Percentiles rank a stretch among this genome's conserved stretches.
These are phyloP conservation scores for Drosophila subquinaria DNA, from an alignment of 2,888 invertebrate species.

Conservation along the genomic window DNA sequence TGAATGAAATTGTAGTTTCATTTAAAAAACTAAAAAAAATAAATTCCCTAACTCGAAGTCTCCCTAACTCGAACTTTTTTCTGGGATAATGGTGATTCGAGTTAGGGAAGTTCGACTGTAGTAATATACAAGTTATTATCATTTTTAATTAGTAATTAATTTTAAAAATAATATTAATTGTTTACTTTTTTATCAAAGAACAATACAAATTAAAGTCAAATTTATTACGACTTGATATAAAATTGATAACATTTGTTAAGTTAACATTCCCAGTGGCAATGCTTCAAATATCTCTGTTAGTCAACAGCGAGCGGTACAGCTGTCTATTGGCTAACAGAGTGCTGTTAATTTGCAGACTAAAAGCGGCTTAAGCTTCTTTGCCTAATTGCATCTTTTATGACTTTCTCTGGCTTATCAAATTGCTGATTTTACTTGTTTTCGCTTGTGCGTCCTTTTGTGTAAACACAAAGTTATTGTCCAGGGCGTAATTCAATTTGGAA, in stretches of 20 bases:
- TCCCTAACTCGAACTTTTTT: no score
- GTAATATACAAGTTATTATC: background rate
- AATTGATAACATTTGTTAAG: no score
- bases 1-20: no score
- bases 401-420: constrained; percentile 39
- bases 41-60: no score
- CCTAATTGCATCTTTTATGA: constrained; percentile 46
- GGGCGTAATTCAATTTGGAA: background rate
- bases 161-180: no score
- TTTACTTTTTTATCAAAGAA: no score
- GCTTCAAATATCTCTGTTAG: background rate
- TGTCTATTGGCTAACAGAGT: constrained; percentile 1
- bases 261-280: no score
- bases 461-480: constrained; percentile 27
- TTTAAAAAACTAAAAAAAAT: no score
- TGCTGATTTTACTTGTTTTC: constrained; percentile 55
- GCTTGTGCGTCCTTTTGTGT: constrained; percentile 14
- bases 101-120: background rate
- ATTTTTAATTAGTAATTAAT: no score
- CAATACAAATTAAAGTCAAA: no score
- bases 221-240: no score
- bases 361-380: constrained; percentile 41
- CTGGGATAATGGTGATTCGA: no score
- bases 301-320: constrained; percentile 11
- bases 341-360: constrained; percentile 11